Evolutionary conservation across 1,140 invertebrate species (phyloP).

Genomic region (Gonioctena quinquepunctata): DNA sequence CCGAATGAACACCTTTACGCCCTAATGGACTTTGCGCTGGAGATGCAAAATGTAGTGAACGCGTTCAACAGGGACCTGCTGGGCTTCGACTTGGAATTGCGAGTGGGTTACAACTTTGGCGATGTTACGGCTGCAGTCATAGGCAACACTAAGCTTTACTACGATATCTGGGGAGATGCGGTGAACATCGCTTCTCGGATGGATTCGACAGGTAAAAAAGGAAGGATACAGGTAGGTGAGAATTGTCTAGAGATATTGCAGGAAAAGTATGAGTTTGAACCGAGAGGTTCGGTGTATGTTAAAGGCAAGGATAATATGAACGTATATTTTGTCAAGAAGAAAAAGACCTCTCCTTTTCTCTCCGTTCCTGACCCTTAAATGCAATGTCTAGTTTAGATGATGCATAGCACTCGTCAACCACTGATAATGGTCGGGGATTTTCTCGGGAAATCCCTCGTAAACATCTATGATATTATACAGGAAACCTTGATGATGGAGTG

Average conservation of each 20-base stretch:
- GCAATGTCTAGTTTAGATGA: not conserved
- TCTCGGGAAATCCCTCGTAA: too few species aligned
- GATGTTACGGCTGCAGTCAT: constrained; percentile 96
- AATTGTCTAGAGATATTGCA: constrained; percentile 70
- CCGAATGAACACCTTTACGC: constrained; percentile 81
- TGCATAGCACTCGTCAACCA: too few species aligned
- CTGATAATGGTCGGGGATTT: too few species aligned
- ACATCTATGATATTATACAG: too few species aligned
- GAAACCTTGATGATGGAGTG: too few species aligned
- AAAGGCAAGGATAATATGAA: constrained; percentile 96
- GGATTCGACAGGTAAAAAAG: constrained; percentile 89
- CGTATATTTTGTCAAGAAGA: constrained; percentile 74
- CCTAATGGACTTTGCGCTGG: constrained; percentile 85
- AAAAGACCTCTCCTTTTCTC: constrained; percentile 38
- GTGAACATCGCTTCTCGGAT: constrained; percentile 96
- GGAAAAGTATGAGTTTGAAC: constrained; percentile 76
- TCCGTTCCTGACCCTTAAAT: constrained; percentile 16
- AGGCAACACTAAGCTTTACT: constrained; percentile 93
- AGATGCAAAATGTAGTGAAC: constrained; percentile 84
- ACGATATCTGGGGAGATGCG: constrained; percentile 98
- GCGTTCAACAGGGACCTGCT: constrained; percentile 87
- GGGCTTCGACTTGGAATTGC: constrained; percentile 89
- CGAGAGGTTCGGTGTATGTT: constrained; percentile 85
- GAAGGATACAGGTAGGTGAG: constrained; percentile 84
- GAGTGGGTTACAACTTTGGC: constrained; percentile 82